These are phyloP conservation scores for honey bee (Apis mellifera) DNA, from an alignment of 1,140 invertebrate species.

Conservation along the genomic window DNA sequence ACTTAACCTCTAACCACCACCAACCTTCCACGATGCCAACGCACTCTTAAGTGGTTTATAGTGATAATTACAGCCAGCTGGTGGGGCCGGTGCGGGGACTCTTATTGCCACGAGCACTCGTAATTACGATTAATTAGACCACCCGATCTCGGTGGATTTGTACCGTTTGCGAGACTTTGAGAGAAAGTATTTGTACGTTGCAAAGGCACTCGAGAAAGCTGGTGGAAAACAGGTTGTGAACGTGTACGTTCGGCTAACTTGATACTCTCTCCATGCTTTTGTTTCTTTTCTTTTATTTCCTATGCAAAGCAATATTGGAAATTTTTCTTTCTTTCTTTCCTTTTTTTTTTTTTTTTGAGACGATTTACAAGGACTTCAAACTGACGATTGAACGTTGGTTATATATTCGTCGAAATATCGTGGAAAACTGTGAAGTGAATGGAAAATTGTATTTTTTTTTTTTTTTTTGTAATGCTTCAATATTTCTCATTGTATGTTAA, in stretches of 20 bases:
- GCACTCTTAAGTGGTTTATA: slow-evolving; percentile 56
- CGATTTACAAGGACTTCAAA: background rate
- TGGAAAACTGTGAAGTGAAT: background rate
- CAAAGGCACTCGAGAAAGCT: background rate
- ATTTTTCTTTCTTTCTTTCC: background rate
- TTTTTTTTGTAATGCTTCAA: background rate
- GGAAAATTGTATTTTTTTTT: background rate
- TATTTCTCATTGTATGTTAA: background rate
- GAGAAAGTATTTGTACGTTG: background rate
- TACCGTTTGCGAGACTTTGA: background rate
- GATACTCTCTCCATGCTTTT: background rate
- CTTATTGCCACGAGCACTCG: slow-evolving; percentile 2
- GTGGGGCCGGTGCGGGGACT: background rate
- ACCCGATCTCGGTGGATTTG: slow-evolving; percentile 5
- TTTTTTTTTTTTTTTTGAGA: background rate
- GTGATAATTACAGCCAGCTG: slow-evolving; percentile 45
- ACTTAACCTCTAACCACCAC: background rate
- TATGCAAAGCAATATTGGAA: slow-evolving; percentile 2
- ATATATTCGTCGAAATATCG: slow-evolving; percentile 1
- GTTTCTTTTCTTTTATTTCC: background rate
- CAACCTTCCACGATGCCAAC: slow-evolving; percentile 3
- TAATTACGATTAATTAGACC: slow-evolving; percentile 56
- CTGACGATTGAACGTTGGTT: background rate
- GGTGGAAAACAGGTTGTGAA: background rate
- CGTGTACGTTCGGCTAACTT: background rate